Conservation (phyloP, 1,140 invertebrate genomes). For the Plectrocnemia conspersa region DNA sequence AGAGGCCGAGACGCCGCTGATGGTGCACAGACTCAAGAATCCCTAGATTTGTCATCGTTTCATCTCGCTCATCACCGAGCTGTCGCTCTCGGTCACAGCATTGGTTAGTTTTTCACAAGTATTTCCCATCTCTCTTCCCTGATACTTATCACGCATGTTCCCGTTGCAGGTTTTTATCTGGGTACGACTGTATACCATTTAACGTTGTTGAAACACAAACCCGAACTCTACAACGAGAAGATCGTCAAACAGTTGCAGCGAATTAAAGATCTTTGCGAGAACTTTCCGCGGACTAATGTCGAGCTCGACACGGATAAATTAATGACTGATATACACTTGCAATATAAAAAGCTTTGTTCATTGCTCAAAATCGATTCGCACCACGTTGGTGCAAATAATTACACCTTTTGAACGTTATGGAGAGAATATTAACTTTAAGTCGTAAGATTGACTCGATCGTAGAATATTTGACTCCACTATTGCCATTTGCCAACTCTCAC, state of each 20-base stretch:
- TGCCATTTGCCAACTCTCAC: conserved; percentile 68
- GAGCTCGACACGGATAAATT: conserved; percentile 58
- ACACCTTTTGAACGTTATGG: conserved; percentile 46
- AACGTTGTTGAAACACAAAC: conserved; percentile 15
- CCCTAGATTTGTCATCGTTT: too few species aligned
- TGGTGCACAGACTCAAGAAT: too few species aligned
- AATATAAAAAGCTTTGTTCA: conserved; percentile 64
- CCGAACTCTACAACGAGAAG: conserved; percentile 44
- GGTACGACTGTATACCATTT: conserved; percentile 47
- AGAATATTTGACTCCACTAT: conserved; percentile 54
- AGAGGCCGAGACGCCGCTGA: too few species aligned
- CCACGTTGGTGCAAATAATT: conserved; percentile 50
- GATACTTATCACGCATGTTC: too few species aligned
- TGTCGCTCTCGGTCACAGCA: too few species aligned
- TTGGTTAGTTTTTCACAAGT: too few species aligned
- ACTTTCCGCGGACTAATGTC: conserved; percentile 63
- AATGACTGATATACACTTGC: conserved; percentile 58
- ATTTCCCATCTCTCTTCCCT: too few species aligned
- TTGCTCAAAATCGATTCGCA: conserved; percentile 56
- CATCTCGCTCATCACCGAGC: too few species aligned
- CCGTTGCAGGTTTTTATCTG: conserved; percentile 54
- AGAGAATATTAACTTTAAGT: conserved; percentile 36
- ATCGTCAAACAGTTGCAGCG: conserved; percentile 51
- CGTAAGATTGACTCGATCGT: conserved; percentile 53
- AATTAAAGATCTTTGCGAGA: conserved; percentile 56